phyloP scores from a whole-genome alignment of 2,888 invertebrate species.

The Embidobia sp. region DNA sequence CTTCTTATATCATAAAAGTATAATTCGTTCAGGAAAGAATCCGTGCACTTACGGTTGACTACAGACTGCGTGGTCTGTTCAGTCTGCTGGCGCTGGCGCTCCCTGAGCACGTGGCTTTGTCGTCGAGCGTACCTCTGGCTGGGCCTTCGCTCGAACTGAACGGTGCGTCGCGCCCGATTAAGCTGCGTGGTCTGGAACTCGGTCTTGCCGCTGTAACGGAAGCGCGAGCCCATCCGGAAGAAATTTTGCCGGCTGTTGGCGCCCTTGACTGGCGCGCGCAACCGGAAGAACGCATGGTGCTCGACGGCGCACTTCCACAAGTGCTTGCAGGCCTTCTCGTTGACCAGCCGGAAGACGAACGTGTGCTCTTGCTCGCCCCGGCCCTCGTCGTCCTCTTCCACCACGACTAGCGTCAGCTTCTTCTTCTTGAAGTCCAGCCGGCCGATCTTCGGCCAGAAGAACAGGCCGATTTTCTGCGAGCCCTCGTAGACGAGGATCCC shows the following conservation, averaged over 20 bases:
- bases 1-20: too few relatives aligned
- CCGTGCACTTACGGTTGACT: conserved; percentile 21
- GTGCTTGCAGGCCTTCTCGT: conserved; percentile 99
- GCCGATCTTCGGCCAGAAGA: conserved; percentile 99
- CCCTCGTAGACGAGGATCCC: conserved; percentile 99
- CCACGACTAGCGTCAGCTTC: conserved; percentile 97
- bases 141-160: conserved; percentile 97
- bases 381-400: conserved; percentile 99
- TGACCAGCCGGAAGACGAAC: conserved; percentile 97
- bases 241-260: conserved; percentile 96
- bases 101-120: conserved; percentile 93
- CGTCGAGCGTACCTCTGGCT: conserved; percentile 97
- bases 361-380: conserved; percentile 97
- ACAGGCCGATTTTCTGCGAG: conserved; percentile 97
- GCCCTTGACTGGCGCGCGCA: conserved; percentile 93
- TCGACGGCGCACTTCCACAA: conserved; percentile 99
- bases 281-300: conserved; percentile 99
- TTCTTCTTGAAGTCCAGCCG: conserved; percentile 99
- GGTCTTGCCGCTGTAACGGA: conserved; percentile 97
- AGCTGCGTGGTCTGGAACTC: conserved; percentile 98
- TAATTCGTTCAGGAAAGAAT: background rate
- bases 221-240: conserved; percentile 99
- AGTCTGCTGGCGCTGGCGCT: conserved; percentile 86
- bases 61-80: conserved; percentile 71
- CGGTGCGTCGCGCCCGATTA: conserved; percentile 94